phyloP scores from a whole-genome alignment of 2,888 invertebrate genomes.

The Hyppa rectilinea region DNA sequence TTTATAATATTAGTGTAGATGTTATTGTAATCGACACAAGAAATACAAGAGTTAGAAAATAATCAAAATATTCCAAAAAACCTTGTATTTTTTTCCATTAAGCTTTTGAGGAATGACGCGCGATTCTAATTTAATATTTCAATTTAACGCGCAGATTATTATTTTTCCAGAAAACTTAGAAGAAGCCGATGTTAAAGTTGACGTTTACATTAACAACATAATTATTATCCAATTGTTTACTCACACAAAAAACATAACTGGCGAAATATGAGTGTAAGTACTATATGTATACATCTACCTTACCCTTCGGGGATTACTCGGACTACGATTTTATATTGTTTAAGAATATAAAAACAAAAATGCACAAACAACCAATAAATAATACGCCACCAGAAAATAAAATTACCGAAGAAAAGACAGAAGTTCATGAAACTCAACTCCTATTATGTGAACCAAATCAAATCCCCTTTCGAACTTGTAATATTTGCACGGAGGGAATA shows the following conservation, averaged over 20 bases:
- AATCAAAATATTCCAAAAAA: neutral
- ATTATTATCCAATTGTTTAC: neutral
- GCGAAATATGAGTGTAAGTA: too few species aligned
- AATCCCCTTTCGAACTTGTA: slow-evolving; percentile 2
- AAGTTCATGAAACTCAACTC: neutral
- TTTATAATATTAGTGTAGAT: too few species aligned
- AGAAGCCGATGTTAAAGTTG: neutral
- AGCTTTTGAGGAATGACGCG: neutral
- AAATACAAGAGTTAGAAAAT: neutral
- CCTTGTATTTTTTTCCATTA: neutral
- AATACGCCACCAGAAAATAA: too few species aligned
- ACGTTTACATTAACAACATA: neutral
- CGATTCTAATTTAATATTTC: slow-evolving; percentile 1
- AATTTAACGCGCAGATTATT: neutral
- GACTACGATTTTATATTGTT: too few species aligned
- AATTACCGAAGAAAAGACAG: neutral
- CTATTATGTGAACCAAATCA: neutral
- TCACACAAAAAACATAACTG: too few species aligned
- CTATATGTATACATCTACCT: too few species aligned
- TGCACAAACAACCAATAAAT: too few species aligned
- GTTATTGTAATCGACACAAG: neutral
- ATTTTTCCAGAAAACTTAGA: neutral
- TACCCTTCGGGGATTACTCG: too few species aligned
- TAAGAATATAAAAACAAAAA: too few species aligned
- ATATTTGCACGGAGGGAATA: slow-evolving; percentile 25